Percentiles rank a stretch among this genome's conserved stretches.
These are phyloP conservation scores for Euclidia mi DNA, from an alignment of 2,888 invertebrate genomes.

Conservation along the genomic window DNA sequence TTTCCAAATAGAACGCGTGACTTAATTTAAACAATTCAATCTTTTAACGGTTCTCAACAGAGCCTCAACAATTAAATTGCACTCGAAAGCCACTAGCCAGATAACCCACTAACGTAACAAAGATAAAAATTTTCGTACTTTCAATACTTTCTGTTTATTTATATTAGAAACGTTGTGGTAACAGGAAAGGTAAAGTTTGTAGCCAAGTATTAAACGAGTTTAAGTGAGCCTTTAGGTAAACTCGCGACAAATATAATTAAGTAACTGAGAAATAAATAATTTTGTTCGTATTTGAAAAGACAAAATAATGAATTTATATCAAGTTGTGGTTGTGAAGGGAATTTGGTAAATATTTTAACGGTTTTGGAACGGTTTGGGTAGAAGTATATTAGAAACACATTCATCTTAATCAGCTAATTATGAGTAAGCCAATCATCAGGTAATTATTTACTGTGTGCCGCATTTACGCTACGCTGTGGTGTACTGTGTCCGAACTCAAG, in stretches of 20 bases:
- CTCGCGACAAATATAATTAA: slow-evolving; percentile 57
- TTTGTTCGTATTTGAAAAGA: slow-evolving; percentile 37
- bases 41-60: not conserved
- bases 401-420: too few species aligned
- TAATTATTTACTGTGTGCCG: too few species aligned
- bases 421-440: too few species aligned
- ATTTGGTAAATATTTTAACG: not conserved
- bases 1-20: not conserved
- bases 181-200: slow-evolving; percentile 42
- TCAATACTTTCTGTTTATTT: slow-evolving; percentile 32
- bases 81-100: slow-evolving; percentile 14
- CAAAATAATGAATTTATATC: slow-evolving; percentile 50
- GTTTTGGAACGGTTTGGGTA: too few species aligned
- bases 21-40: not conserved
- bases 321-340: slow-evolving; percentile 37
- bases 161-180: slow-evolving; percentile 47
- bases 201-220: slow-evolving; percentile 40
- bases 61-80: slow-evolving; percentile 14
- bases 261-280: slow-evolving; percentile 49
- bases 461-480: too few species aligned
- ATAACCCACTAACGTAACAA: slow-evolving; percentile 19
- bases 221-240: slow-evolving; percentile 49
- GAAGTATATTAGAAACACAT: too few species aligned
- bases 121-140: slow-evolving; percentile 30
- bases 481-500: too few species aligned